Percentiles rank a stretch among this genome's conserved stretches.
phyloP scores from a whole-genome alignment of 2,797 vertebrate genomes.

The Ciconia nigra region DNA sequence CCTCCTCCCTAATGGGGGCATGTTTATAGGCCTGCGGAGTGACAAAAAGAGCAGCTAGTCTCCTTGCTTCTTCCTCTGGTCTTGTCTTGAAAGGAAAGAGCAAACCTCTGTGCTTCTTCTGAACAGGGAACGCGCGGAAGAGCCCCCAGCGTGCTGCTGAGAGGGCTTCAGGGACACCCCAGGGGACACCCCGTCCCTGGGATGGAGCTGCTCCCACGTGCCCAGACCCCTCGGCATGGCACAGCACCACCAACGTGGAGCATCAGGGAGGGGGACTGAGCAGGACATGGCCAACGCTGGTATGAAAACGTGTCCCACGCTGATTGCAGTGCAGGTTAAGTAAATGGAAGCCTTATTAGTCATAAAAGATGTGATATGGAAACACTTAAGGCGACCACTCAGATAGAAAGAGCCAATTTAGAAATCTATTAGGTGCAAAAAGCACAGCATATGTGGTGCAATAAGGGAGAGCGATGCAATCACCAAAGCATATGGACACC shows the following conservation, averaged over 20 bases:
- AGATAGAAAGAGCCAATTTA: conserved; percentile 20
- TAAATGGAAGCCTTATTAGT: background rate
- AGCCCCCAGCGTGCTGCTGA: background rate
- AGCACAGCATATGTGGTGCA: background rate
- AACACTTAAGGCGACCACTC: background rate
- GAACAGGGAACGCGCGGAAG: background rate
- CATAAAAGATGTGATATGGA: conserved; percentile 17
- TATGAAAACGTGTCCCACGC: background rate
- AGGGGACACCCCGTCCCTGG: rapidly evolving
- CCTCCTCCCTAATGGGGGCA: background rate
- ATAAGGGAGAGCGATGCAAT: background rate
- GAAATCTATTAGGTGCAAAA: conserved; percentile 29
- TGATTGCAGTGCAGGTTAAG: background rate
- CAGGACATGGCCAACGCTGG: background rate
- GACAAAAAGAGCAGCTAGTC: background rate
- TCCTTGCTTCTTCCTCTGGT: background rate
- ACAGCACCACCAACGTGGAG: background rate
- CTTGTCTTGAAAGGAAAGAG: background rate
- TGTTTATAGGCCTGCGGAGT: background rate
- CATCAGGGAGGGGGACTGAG: background rate
- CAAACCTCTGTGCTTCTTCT: background rate
- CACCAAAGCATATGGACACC: background rate
- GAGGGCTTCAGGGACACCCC: background rate
- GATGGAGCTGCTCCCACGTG: background rate
- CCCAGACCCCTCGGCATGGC: rapidly evolving